A percentile compares a stretch with the other conserved stretches of the same genome.
These are phyloP conservation scores for Octodon degus DNA, from an alignment of 2,113 vertebrate genomes.

Conservation along the genomic window DNA sequence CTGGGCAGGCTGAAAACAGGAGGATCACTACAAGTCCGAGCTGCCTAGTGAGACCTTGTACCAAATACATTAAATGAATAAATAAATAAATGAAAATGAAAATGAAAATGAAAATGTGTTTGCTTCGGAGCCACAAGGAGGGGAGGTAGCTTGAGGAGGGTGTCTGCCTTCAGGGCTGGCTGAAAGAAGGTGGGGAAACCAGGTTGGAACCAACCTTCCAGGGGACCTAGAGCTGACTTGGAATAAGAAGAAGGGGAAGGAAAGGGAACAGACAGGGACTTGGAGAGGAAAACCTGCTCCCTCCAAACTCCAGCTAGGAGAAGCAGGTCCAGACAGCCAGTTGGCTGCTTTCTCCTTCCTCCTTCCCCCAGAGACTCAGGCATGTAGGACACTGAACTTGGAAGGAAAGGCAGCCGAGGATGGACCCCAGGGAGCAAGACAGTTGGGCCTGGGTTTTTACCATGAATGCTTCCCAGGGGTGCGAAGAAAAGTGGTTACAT, in stretches of 20 bases:
- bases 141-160: fast-evolving
- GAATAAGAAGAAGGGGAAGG: not conserved
- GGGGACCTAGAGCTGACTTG: not conserved
- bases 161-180: not conserved
- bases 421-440: not conserved
- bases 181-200: not conserved
- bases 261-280: not conserved
- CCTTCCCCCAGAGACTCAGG: not conserved
- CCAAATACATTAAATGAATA: too few relatives aligned
- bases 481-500: not conserved
- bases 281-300: not conserved
- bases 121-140: not conserved
- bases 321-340: not conserved
- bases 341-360: not conserved
- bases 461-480: not conserved
- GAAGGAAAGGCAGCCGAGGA: not conserved
- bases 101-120: not conserved
- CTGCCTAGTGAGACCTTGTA: too few relatives aligned
- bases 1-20: too few relatives aligned
- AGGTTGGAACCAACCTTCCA: not conserved
- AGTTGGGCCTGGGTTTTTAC: not conserved
- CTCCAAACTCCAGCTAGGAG: not conserved
- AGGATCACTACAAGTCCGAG: too few relatives aligned
- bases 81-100: not conserved
- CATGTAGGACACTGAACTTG: not conserved